Percentiles rank a stretch among this genome's conserved stretches.
These are phyloP conservation scores for Acridotheres tristis DNA, from an alignment of 2,797 vertebrate species.

Conservation along the genomic window DNA sequence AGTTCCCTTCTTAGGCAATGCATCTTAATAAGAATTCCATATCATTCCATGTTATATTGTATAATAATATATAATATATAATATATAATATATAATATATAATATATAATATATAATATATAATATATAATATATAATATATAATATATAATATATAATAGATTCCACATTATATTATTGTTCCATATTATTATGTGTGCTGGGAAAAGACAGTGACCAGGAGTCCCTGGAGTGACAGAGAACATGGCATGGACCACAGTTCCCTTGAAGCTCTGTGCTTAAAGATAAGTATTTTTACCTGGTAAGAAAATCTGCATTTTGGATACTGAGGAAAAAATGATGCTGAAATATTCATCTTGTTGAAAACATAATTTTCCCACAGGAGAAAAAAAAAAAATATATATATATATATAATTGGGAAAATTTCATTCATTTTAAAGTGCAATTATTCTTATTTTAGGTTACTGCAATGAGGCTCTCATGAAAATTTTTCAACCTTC, in stretches of 20 bases:
- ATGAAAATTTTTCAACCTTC: fast-evolving
- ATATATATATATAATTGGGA: not conserved
- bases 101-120: no score
- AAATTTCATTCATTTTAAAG: not conserved
- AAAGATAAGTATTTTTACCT: not conserved
- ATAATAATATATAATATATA: no score
- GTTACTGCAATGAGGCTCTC: not conserved
- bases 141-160: no score
- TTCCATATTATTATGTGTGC: not conserved
- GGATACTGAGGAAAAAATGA: not conserved
- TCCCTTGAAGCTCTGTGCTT: not conserved
- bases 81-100: no score
- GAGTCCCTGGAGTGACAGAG: not conserved
- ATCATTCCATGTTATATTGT: no score
- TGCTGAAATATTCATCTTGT: not conserved
- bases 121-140: no score
- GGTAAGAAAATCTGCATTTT: not conserved
- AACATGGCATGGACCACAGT: fast-evolving
- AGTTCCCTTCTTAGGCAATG: not conserved
- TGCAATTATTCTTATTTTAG: not conserved
- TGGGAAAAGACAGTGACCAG: not conserved
- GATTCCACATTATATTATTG: no score
- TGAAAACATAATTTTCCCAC: not conserved
- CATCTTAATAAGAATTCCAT: not conserved
- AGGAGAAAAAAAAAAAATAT: not conserved